Conservation (phyloP, 1,140 invertebrate species). For the Aphelenchoides fujianensis region DNA sequence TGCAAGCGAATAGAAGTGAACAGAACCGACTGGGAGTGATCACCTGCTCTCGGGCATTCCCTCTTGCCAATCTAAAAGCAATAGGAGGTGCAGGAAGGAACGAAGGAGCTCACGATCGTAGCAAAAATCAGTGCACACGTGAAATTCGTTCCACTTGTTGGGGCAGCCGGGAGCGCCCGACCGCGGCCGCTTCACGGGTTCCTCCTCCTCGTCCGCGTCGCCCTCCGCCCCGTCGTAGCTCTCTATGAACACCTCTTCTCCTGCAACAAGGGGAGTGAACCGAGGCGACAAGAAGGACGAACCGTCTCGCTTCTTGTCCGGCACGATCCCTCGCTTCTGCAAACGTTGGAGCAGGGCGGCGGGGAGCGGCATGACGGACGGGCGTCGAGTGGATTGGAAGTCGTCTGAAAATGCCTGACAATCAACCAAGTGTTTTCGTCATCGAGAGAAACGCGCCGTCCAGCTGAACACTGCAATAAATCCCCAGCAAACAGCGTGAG, state of each 20-base stretch:
- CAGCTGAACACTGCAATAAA: no score
- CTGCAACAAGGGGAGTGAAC: no score
- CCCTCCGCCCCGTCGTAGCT: conserved; percentile 71
- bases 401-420: no score
- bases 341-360: conserved; percentile 78
- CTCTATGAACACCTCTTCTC: conserved; percentile 81
- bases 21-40: neutral
- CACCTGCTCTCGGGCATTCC: conserved; percentile 70
- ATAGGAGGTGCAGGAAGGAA: no score
- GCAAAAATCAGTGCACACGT: conserved; percentile 84
- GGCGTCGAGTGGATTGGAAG: no score
- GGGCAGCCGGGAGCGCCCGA: conserved; percentile 74
- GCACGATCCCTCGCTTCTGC: conserved; percentile 78
- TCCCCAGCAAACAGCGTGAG: no score
- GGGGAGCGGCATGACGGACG: conserved; percentile 88
- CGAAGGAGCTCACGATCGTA: no score
- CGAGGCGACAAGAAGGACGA: conserved; percentile 11
- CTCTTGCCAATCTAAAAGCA: conserved; percentile 80
- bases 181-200: conserved; percentile 34
- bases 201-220: conserved; percentile 30
- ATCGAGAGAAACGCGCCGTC: no score
- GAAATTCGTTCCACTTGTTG: conserved; percentile 91
- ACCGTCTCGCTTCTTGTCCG: conserved; percentile 12
- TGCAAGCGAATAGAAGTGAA: conserved; percentile 8
- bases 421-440: no score